Percentiles rank a stretch among this genome's conserved stretches.
Conservation (phyloP, 2,797 vertebrate species). For the Dryobates pubescens region DNA sequence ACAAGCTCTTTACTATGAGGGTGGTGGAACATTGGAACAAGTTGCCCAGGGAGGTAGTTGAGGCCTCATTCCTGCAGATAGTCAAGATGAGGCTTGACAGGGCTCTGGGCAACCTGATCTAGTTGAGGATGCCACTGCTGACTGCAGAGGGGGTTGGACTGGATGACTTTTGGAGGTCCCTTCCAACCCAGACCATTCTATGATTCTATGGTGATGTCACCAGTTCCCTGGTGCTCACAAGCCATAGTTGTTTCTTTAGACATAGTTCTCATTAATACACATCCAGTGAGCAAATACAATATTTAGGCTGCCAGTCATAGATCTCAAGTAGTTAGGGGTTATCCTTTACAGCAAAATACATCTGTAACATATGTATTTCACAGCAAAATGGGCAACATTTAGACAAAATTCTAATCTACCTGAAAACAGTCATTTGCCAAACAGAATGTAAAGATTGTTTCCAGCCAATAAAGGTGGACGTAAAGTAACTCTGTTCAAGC, state of each 20-base stretch:
- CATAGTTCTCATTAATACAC: not conserved
- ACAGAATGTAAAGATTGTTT: not conserved
- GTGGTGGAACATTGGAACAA: too few species aligned
- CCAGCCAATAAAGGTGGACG: not conserved
- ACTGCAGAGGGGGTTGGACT: too few species aligned
- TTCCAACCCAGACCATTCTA: too few species aligned
- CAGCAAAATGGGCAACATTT: not conserved
- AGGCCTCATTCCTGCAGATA: too few species aligned
- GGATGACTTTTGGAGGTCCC: too few species aligned
- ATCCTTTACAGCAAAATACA: not conserved
- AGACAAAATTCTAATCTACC: not conserved
- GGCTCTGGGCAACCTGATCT: too few species aligned
- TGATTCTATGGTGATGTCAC: not conserved
- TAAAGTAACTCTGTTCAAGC: not conserved
- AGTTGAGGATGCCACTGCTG: too few species aligned
- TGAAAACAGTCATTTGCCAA: not conserved
- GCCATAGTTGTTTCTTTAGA: not conserved
- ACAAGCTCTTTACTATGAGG: too few species aligned
- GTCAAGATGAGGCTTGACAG: too few species aligned
- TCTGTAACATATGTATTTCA: not conserved
- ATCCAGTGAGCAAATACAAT: not conserved
- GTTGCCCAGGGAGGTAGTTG: too few species aligned
- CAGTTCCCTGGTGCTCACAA: not conserved
- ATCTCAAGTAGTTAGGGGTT: not conserved
- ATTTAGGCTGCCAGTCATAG: not conserved